These are phyloP conservation scores for Caranx melampygus DNA, from an alignment of 2,113 vertebrate genomes.

Conservation along the genomic window DNA sequence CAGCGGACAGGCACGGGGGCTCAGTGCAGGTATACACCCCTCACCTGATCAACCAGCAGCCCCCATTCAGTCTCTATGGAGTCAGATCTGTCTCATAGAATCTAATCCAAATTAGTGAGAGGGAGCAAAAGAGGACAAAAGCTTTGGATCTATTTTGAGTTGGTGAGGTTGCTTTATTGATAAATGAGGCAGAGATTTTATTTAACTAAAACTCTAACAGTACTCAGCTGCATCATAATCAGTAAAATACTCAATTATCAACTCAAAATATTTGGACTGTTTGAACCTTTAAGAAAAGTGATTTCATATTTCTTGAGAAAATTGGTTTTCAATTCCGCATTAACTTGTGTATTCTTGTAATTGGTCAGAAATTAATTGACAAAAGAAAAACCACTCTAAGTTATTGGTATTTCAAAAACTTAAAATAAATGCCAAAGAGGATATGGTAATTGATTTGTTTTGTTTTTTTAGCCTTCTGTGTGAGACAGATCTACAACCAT, in stretches of 20 bases:
- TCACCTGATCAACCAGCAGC: conserved; percentile 69
- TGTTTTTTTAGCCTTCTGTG: not conserved
- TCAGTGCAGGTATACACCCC: conserved; percentile 95
- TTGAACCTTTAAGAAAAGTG: too few species aligned
- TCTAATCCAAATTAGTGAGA: not conserved
- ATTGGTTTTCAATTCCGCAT: not conserved
- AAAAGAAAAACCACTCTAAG: not conserved
- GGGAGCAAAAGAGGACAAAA: not conserved
- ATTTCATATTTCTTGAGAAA: too few species aligned
- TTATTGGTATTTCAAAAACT: not conserved
- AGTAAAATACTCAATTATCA: not conserved
- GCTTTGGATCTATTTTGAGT: not conserved
- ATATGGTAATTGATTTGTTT: not conserved
- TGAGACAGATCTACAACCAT: conserved; percentile 74
- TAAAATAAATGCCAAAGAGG: not conserved
- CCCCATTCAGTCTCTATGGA: conserved; percentile 50
- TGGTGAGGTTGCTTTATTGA: not conserved
- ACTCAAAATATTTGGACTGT: not conserved
- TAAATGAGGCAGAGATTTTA: not conserved
- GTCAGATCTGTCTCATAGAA: conserved; percentile 73
- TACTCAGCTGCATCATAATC: not conserved
- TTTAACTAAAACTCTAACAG: not conserved
- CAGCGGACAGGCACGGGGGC: conserved; percentile 98
- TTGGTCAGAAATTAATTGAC: not conserved
- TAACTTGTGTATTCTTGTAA: not conserved